Conservation (phyloP, 2,113 vertebrate genomes). For the Neolamprologus sp. region DNA sequence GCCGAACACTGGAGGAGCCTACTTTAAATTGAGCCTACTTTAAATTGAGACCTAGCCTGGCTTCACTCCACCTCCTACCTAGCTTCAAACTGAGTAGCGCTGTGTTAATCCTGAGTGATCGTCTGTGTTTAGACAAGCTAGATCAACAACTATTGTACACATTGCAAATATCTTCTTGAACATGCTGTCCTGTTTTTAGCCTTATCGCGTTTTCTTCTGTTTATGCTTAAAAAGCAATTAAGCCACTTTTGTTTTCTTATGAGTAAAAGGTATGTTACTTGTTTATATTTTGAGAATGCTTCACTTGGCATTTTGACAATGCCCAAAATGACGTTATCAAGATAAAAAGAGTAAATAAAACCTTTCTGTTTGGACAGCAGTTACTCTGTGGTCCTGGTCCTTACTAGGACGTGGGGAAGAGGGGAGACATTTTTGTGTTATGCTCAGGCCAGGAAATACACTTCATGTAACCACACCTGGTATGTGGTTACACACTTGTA, state of each 20-base stretch:
- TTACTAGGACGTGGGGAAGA: not conserved
- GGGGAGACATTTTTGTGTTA: not conserved
- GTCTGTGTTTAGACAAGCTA: not conserved
- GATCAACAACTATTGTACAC: not conserved
- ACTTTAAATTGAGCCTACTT: not conserved
- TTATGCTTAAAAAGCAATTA: not conserved
- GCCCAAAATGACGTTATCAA: not conserved
- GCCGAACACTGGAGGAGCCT: not conserved
- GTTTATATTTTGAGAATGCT: not conserved
- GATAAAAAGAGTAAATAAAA: not conserved
- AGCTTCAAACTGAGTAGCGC: not conserved
- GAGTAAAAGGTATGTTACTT: not conserved
- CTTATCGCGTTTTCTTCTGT: not conserved
- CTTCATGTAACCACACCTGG: not conserved
- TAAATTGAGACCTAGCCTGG: not conserved
- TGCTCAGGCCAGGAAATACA: not conserved
- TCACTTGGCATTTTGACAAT: not conserved
- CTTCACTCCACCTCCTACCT: not conserved
- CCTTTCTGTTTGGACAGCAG: not conserved
- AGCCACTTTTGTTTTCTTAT: not conserved
- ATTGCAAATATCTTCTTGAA: not conserved
- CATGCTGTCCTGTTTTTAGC: not conserved
- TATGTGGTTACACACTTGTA: not conserved
- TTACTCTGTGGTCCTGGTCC: not conserved
- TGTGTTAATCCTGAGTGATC: not conserved